phyloP scores from a whole-genome alignment of 2,797 vertebrate genomes.

The Sus cebifrons region DNA sequence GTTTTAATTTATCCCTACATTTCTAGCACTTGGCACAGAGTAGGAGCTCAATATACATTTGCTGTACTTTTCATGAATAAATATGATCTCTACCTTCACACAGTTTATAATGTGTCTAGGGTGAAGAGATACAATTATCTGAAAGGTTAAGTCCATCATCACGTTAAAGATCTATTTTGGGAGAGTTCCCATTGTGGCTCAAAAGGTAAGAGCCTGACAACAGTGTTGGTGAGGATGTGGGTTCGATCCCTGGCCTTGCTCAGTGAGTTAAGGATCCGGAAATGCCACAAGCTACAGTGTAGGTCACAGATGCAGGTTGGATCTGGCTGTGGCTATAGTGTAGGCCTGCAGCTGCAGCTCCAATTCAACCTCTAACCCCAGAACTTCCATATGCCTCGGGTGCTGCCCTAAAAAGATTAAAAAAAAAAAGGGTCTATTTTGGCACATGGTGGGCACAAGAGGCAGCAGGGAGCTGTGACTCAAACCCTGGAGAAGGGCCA shows the following conservation, averaged over 20 bases:
- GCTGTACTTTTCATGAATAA: constrained; percentile 14
- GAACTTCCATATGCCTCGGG: too few species aligned
- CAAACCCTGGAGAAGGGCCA: not conserved
- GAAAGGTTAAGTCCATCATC: not conserved
- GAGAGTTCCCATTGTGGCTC: too few species aligned
- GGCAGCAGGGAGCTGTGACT: not conserved
- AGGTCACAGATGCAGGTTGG: too few species aligned
- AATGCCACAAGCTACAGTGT: too few species aligned
- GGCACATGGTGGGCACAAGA: not conserved
- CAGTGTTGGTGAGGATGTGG: too few species aligned
- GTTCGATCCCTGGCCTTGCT: too few species aligned
- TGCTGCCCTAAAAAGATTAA: too few species aligned
- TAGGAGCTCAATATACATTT: not conserved
- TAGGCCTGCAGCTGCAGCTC: too few species aligned
- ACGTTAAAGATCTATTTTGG: not conserved
- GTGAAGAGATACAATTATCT: not conserved
- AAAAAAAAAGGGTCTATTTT: not conserved
- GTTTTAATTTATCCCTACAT: not conserved
- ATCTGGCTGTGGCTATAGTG: too few species aligned
- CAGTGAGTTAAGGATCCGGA: too few species aligned
- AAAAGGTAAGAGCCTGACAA: too few species aligned
- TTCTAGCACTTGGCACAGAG: not conserved
- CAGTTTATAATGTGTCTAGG: not conserved
- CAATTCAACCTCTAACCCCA: too few species aligned
- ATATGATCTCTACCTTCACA: constrained; percentile 11